A percentile compares a stretch with the other conserved stretches of the same genome.
phyloP scores from a whole-genome alignment of 2,888 invertebrate genomes.

The Lithodes maja region DNA sequence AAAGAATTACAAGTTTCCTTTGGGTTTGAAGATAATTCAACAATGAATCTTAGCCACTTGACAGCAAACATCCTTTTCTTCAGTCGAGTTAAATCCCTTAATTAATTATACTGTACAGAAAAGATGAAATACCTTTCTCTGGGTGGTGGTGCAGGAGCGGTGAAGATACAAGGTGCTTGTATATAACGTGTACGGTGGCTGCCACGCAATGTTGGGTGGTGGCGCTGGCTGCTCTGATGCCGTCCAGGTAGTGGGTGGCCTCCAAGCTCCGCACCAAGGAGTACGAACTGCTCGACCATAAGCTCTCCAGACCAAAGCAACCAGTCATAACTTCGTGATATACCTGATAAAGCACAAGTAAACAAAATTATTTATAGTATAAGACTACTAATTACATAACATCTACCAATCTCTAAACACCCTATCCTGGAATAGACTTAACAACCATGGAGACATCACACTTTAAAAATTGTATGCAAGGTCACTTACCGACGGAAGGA shows the following conservation, averaged over 20 bases:
- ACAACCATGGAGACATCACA: not conserved
- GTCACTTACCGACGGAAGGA: constrained; percentile 71
- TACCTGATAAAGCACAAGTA: constrained; percentile 72
- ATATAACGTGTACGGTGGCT: constrained; percentile 78
- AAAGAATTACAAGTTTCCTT: not conserved
- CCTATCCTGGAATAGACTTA: not conserved
- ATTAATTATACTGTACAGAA: not conserved
- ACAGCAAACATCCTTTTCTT: too few relatives aligned
- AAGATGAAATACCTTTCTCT: constrained; percentile 48
- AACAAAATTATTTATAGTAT: too few relatives aligned
- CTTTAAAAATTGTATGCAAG: not conserved
- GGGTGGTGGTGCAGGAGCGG: constrained; percentile 73
- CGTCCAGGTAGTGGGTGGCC: constrained; percentile 77
- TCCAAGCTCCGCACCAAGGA: constrained; percentile 50
- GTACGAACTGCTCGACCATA: constrained; percentile 64
- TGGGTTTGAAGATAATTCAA: too few relatives aligned
- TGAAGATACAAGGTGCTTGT: constrained; percentile 77
- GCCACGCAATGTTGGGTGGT: constrained; percentile 78
- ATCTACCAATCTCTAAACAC: too few relatives aligned
- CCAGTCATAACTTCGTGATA: constrained; percentile 78
- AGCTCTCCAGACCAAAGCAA: constrained; percentile 76
- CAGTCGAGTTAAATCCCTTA: not conserved
- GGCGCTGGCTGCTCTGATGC: constrained; percentile 77
- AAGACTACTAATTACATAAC: too few relatives aligned
- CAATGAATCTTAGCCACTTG: too few relatives aligned